These are phyloP conservation scores for Platysteira castanea DNA, from an alignment of 2,113 vertebrate species.

Conservation along the genomic window DNA sequence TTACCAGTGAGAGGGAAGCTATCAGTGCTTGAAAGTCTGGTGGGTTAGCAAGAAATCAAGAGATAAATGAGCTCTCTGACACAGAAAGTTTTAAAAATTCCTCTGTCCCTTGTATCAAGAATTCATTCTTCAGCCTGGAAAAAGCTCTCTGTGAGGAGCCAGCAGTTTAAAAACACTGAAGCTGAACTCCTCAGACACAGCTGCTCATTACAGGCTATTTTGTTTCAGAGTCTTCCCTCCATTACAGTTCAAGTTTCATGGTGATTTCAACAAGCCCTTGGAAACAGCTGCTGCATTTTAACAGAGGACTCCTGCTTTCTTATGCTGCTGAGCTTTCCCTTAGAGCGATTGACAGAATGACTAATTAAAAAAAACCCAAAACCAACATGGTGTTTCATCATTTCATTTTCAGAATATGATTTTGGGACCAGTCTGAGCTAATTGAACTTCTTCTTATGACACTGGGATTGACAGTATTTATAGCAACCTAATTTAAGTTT, in stretches of 20 bases:
- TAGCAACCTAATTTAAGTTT: conserved; percentile 54
- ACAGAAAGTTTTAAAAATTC: neutral
- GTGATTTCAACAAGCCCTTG: conserved; percentile 18
- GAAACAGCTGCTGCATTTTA: conserved; percentile 57
- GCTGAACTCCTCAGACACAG: conserved; percentile 32
- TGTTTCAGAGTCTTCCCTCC: conserved; percentile 35
- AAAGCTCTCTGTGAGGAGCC: neutral
- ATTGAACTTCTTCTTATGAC: conserved; percentile 26
- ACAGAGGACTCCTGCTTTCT: neutral
- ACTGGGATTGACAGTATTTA: conserved; percentile 14
- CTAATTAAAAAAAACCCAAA: neutral
- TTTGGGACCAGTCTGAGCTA: conserved; percentile 8
- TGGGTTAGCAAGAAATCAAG: neutral
- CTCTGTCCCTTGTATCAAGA: neutral
- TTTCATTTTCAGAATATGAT: neutral
- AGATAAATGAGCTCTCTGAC: neutral
- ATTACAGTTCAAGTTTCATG: conserved; percentile 45
- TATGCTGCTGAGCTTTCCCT: neutral
- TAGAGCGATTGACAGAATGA: neutral
- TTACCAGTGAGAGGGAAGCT: neutral
- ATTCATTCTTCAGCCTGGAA: neutral
- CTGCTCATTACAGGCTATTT: conserved; percentile 61
- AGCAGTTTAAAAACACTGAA: neutral
- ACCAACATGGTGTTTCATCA: neutral
- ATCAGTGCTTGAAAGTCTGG: neutral